Evolutionary conservation across 2,797 vertebrate species (phyloP).

Genomic region (Coendou prehensilis): DNA sequence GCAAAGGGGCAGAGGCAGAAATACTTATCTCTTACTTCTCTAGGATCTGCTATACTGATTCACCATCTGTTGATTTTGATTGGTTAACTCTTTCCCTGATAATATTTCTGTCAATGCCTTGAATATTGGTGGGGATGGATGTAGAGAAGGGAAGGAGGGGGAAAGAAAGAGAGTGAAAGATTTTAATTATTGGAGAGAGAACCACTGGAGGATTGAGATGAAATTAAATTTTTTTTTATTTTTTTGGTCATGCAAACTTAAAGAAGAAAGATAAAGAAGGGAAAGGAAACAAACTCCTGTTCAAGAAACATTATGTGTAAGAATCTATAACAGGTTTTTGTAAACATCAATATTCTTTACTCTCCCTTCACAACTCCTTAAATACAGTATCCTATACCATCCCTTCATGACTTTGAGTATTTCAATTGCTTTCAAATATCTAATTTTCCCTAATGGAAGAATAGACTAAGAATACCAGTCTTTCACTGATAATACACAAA

Average conservation of each 20-base stretch:
- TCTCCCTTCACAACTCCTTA: conserved; percentile 14
- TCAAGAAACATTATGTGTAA: background rate
- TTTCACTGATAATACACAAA: conserved; percentile 53
- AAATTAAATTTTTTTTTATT: background rate
- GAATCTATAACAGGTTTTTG: background rate
- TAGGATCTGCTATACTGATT: background rate
- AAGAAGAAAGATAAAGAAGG: background rate
- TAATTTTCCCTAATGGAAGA: conserved; percentile 75
- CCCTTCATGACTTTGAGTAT: conserved; percentile 29
- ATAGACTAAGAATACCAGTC: conserved; percentile 65
- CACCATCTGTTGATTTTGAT: conserved; percentile 54
- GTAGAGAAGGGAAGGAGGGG: background rate
- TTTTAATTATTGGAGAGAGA: background rate
- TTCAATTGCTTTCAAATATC: conserved; percentile 43
- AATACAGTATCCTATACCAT: background rate
- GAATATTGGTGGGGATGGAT: background rate
- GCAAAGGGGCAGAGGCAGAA: background rate
- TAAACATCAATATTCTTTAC: background rate
- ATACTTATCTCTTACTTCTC: conserved; percentile 17
- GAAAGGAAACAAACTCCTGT: background rate
- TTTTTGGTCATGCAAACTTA: conserved; percentile 16
- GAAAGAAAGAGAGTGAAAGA: background rate
- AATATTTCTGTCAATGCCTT: background rate
- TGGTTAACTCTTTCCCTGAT: conserved; percentile 39
- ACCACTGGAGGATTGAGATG: background rate